Conservation (phyloP, 2,113 vertebrate species). For the Rhinoptilus africanus region DNA sequence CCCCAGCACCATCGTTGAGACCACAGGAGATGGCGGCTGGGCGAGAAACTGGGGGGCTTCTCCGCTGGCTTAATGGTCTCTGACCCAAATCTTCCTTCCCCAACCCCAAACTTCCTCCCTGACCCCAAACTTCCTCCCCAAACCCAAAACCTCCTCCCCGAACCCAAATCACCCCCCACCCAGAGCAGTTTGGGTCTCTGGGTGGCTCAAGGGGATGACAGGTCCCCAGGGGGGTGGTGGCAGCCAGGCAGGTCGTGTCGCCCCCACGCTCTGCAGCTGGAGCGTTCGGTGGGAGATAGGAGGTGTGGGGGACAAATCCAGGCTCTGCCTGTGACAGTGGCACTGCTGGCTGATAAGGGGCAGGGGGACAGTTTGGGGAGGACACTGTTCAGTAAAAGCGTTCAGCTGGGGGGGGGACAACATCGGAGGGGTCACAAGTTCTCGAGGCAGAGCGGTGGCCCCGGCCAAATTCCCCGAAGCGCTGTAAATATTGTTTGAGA, state of each 20-base stretch:
- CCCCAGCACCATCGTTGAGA: rapidly evolving
- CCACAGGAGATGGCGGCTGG: not conserved
- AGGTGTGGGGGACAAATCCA: not conserved
- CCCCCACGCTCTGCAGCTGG: rapidly evolving
- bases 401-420: no score
- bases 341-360: not conserved
- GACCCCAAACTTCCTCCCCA: not conserved
- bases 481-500: conserved; percentile 46
- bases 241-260: not conserved
- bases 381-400: not conserved
- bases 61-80: not conserved
- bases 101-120: no score
- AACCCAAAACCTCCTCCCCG: not conserved
- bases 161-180: rapidly evolving
- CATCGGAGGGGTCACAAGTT: not conserved
- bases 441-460: not conserved
- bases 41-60: rapidly evolving
- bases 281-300: not conserved
- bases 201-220: not conserved
- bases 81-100: not conserved
- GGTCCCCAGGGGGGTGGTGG: not conserved
- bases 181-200: not conserved
- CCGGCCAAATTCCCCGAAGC: not conserved
- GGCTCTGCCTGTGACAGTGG: not conserved
- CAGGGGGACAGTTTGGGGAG: not conserved